A percentile compares a stretch with the other conserved stretches of the same genome.
These are phyloP conservation scores for Diglossa cyanea DNA, from an alignment of 2,797 vertebrate genomes.

Conservation along the genomic window DNA sequence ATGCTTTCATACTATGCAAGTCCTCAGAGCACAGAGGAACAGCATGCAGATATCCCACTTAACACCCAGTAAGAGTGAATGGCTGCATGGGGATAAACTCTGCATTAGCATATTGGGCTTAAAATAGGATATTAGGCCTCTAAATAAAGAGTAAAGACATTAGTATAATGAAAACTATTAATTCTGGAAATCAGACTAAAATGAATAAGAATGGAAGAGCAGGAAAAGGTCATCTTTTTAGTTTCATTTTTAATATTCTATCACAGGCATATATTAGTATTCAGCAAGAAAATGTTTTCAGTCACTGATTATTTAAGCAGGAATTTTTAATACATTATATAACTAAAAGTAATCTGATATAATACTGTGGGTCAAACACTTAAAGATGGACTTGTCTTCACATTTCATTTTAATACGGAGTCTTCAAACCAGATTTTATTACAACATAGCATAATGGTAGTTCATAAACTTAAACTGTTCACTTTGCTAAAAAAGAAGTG, in stretches of 20 bases:
- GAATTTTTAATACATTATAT: background rate
- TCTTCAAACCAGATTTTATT: background rate
- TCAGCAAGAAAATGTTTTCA: background rate
- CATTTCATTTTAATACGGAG: background rate
- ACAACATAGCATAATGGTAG: background rate
- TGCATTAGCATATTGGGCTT: background rate
- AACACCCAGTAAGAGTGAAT: background rate
- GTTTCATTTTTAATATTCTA: background rate
- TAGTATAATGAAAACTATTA: background rate
- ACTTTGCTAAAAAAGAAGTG: background rate
- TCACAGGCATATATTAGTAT: background rate
- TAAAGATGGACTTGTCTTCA: background rate
- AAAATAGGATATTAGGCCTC: background rate
- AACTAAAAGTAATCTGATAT: background rate
- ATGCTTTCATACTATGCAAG: background rate
- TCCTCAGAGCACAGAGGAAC: background rate
- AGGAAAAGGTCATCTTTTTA: background rate
- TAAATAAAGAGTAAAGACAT: background rate
- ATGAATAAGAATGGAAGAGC: background rate
- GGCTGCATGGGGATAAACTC: background rate
- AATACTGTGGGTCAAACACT: background rate
- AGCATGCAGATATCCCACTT: background rate
- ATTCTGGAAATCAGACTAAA: background rate
- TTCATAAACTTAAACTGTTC: background rate
- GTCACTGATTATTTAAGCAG: background rate